Conservation (phyloP, 2,113 vertebrate species). For the Sylvietta virens region DNA sequence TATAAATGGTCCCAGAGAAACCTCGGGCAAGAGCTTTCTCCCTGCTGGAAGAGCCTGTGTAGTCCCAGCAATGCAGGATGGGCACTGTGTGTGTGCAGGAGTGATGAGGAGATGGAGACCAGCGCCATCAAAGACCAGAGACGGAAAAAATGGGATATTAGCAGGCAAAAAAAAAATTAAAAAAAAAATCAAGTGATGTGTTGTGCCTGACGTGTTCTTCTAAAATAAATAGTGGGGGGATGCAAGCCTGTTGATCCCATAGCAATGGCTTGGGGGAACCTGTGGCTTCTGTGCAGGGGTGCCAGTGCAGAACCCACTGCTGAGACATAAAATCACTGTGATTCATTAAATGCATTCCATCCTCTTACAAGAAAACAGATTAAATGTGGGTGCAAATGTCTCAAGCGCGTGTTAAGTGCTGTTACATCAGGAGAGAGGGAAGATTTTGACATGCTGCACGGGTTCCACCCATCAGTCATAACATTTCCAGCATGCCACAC, state of each 20-base stretch:
- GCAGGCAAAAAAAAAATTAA: not conserved
- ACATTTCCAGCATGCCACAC: not conserved
- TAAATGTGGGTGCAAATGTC: not conserved
- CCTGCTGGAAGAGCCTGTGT: not conserved
- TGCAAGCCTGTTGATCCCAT: fast-evolving
- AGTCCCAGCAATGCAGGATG: not conserved
- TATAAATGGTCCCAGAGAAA: not conserved
- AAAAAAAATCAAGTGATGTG: not conserved
- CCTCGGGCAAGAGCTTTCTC: not conserved
- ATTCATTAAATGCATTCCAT: not conserved
- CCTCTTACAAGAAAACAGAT: not conserved
- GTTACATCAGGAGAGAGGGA: not conserved
- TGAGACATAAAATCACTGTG: not conserved
- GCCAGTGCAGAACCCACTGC: fast-evolving
- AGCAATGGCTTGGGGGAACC: not conserved
- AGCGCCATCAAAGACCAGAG: not conserved
- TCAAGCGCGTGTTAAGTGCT: not conserved
- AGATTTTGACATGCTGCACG: not conserved
- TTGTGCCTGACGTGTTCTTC: not conserved
- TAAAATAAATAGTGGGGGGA: not conserved
- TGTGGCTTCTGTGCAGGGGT: not conserved
- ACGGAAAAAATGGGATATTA: not conserved
- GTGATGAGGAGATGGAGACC: not conserved
- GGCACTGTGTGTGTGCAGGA: not conserved
- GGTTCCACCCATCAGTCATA: not conserved